Percentiles rank a stretch among this genome's conserved stretches.
These are phyloP conservation scores for Hybos culiciformis DNA, from an alignment of 2,888 invertebrate genomes.

Conservation along the genomic window DNA sequence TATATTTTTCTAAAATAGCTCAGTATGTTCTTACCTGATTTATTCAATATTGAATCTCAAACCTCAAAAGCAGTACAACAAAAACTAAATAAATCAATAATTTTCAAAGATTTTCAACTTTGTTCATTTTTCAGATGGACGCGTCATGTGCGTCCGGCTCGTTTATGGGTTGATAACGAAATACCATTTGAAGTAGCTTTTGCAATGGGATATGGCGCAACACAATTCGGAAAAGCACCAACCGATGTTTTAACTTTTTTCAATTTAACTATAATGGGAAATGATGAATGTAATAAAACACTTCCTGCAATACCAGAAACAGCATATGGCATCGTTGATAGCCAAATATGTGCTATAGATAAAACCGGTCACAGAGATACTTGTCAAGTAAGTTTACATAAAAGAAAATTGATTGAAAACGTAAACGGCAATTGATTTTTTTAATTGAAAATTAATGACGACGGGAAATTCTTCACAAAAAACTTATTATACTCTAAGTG, in stretches of 20 bases:
- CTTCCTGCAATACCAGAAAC: slow-evolving; percentile 2
- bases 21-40: too few species aligned
- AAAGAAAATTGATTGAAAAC: slow-evolving; percentile 8
- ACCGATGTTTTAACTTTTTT: slow-evolving; percentile 11
- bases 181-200: slow-evolving; percentile 30
- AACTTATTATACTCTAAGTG: too few species aligned
- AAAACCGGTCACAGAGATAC: background rate
- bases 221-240: slow-evolving; percentile 22
- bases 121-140: background rate
- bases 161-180: slow-evolving; percentile 32
- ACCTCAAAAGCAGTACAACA: too few species aligned
- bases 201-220: slow-evolving; percentile 44
- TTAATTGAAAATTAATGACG: too few species aligned
- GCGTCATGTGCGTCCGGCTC: slow-evolving; percentile 36
- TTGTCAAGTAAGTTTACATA: background rate
- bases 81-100: too few species aligned
- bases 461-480: too few species aligned
- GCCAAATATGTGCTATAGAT: slow-evolving; percentile 15
- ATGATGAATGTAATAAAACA: slow-evolving; percentile 7
- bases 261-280: slow-evolving; percentile 7
- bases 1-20: too few species aligned
- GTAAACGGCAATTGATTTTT: slow-evolving; percentile 5
- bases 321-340: slow-evolving; percentile 9
- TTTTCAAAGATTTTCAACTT: background rate
- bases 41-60: too few species aligned